Base-by-base conservation (phyloP, 1,140 invertebrate genomes). In the Brachionus manjavacas region DNA sequence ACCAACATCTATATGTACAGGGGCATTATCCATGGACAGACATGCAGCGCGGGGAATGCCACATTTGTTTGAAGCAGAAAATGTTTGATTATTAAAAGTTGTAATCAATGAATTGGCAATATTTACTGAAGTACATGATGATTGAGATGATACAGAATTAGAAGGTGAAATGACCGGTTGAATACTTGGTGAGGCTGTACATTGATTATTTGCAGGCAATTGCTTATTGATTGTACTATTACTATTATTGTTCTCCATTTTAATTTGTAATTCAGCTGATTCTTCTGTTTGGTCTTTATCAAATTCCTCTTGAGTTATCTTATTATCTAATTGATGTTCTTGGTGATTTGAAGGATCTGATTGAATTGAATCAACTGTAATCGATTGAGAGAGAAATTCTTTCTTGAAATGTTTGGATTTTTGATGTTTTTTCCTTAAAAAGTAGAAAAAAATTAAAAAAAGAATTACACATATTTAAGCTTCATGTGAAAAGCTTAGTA, bases 1-100 rank as follows among this genome's bases (percentile, higher is more conserved):
- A 23, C 88, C 88, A 64, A 89, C 88, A 86, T 89, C 89, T 6
- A 89, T 64, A 25, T 81, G 52, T 16, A 81, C 64, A 14, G 79
- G 79, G 12, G 79, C 79, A 28, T 81, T 68, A 7, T 81, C 79
- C 72, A 76, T 76, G 46, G 72, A 76, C 9, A 76, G 72, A 76
- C 43, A 49, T n/a, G 72, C 72, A 52, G 72, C 72, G 28, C 72
- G 72, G 20, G 72, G 72, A 11, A 76, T 76, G 9, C 72, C 72
- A 76, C 72, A 76, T 49, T 76, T 76, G 31, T 41, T 72, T 41
- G 35, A 39, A 39, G 31, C 39, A 23, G 68, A 72, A 41, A 49
- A 76, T 25, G 72, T 3, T 23, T 76, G 72, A 76, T 76, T 76
- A 12, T 49, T 76, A 43, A 72, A 39, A 41, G 72, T 43, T 23